phyloP scores from a whole-genome alignment of 2,797 vertebrate species.

The Tympanoctomys barrerae region DNA sequence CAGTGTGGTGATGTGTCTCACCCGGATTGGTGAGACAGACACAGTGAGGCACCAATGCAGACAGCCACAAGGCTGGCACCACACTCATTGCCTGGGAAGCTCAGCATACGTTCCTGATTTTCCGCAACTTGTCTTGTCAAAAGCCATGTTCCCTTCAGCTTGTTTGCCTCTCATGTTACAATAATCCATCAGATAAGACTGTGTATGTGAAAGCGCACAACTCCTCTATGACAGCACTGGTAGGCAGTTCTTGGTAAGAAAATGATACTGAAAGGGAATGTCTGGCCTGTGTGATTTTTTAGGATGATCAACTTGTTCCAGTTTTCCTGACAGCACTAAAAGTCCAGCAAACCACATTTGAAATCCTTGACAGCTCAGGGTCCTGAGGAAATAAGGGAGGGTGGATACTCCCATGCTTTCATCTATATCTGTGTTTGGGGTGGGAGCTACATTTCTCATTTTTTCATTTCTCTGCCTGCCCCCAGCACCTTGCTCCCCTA shows the following conservation, averaged over 20 bases:
- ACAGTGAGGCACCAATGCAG: not conserved
- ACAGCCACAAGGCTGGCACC: not conserved
- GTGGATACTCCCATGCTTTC: not conserved
- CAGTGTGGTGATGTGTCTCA: not conserved
- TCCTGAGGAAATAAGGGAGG: not conserved
- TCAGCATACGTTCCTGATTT: not conserved
- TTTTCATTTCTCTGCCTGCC: not conserved
- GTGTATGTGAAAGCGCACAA: not conserved
- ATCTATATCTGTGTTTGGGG: not conserved
- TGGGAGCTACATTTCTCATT: not conserved
- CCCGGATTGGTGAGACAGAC: not conserved
- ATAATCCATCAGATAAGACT: not conserved
- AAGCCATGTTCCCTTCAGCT: not conserved
- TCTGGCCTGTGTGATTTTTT: not conserved
- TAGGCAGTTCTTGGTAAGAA: slow-evolving; percentile 17
- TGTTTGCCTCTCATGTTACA: not conserved
- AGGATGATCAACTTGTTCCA: not conserved
- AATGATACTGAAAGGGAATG: not conserved
- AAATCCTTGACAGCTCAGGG: not conserved
- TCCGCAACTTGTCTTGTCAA: slow-evolving; percentile 8
- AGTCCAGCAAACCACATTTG: not conserved
- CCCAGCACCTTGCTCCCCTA: not conserved
- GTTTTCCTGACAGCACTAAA: not conserved
- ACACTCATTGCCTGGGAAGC: not conserved
- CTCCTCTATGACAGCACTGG: not conserved